Percentiles rank a stretch among this genome's conserved stretches.
These are phyloP conservation scores for Hydropsyche betteni DNA, from an alignment of 2,888 invertebrate genomes.

Conservation along the genomic window DNA sequence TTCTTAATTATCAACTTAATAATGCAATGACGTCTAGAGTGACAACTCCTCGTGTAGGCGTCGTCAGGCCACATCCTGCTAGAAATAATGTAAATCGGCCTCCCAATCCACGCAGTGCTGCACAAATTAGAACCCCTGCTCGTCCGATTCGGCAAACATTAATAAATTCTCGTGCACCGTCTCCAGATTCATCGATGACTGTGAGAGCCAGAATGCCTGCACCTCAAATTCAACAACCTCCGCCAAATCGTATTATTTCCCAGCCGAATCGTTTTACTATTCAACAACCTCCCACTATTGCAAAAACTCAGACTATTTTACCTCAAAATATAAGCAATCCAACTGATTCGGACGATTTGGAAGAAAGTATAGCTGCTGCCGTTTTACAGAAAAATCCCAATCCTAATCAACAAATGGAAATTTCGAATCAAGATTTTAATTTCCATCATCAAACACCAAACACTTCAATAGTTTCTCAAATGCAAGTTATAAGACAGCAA, in stretches of 20 bases:
- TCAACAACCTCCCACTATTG: slow-evolving; percentile 40
- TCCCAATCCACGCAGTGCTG: neutral
- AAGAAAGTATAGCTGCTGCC: slow-evolving; percentile 66
- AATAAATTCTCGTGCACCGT: slow-evolving; percentile 30
- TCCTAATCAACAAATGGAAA: slow-evolving; percentile 39
- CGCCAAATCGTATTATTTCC: slow-evolving; percentile 60
- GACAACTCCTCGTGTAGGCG: neutral
- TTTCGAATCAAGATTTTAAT: slow-evolving; percentile 5
- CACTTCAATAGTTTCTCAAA: neutral
- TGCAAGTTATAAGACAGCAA: slow-evolving; percentile 25
- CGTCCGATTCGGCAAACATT: slow-evolving; percentile 38
- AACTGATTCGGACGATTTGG: slow-evolving; percentile 65
- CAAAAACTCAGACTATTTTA: slow-evolving; percentile 42
- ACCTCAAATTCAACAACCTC: slow-evolving; percentile 50
- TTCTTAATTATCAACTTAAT: slow-evolving; percentile 44
- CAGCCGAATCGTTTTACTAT: slow-evolving; percentile 58
- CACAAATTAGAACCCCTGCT: neutral
- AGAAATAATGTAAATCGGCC: slow-evolving; percentile 2
- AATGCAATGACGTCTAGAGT: slow-evolving; percentile 8
- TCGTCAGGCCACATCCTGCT: slow-evolving; percentile 25
- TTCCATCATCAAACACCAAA: slow-evolving; percentile 19
- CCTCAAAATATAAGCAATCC: slow-evolving; percentile 52
- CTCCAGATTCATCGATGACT: slow-evolving; percentile 9
- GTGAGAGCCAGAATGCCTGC: slow-evolving; percentile 13
- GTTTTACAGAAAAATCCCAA: slow-evolving; percentile 56